These are phyloP conservation scores for Grantiella picta DNA, from an alignment of 2,113 vertebrate species.

Conservation along the genomic window DNA sequence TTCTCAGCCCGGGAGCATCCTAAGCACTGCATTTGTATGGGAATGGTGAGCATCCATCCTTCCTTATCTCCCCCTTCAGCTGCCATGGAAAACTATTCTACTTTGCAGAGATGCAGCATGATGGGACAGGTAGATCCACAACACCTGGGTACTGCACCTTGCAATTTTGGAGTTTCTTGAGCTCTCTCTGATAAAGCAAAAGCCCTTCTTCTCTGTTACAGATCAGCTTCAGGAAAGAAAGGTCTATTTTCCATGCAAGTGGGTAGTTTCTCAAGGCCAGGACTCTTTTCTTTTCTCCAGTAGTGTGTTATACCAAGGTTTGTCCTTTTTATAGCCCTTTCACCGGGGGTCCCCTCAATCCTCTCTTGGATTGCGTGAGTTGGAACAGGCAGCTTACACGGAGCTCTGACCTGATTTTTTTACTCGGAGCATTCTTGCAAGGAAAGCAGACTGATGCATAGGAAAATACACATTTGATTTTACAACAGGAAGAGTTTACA, in stretches of 20 bases:
- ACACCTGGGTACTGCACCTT: neutral
- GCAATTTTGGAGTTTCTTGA: neutral
- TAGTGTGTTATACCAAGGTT: neutral
- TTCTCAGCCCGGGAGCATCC: neutral
- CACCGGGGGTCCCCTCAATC: neutral
- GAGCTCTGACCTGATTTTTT: neutral
- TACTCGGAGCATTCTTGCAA: rapidly evolving
- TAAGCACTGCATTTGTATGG: rapidly evolving
- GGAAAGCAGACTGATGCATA: neutral
- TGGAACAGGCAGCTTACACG: rapidly evolving
- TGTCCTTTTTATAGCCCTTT: neutral
- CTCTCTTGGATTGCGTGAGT: neutral
- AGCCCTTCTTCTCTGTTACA: neutral
- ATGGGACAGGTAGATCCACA: no score
- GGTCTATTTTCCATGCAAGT: neutral
- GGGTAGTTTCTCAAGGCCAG: neutral
- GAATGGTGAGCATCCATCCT: neutral
- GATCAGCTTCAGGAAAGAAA: neutral
- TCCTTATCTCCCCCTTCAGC: neutral
- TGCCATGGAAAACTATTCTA: neutral
- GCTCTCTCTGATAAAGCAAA: neutral
- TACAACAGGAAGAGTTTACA: neutral
- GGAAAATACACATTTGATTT: neutral
- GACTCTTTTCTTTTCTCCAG: neutral
- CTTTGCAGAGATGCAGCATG: neutral